Conservation (phyloP, 2,888 invertebrate genomes). For the Crioceris asparagi region DNA sequence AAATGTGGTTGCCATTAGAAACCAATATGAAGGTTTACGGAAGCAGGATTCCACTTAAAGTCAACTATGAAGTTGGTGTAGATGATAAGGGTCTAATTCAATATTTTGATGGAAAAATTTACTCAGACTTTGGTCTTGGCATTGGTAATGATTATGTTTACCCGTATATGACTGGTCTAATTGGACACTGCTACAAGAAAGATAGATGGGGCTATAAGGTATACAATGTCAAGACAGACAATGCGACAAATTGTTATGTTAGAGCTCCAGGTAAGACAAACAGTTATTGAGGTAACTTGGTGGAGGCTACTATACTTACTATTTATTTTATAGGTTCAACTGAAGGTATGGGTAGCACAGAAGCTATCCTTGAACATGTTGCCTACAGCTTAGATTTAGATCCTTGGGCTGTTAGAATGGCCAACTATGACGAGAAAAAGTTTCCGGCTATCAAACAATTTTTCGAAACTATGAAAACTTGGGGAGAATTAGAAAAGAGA, state of each 20-base stretch:
- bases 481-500: constrained; percentile 47
- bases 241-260: constrained; percentile 50
- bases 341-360: constrained; percentile 52
- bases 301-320: too few relatives aligned
- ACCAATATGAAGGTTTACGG: too few relatives aligned
- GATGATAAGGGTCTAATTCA: background rate
- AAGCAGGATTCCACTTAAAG: too few relatives aligned
- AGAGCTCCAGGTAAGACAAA: constrained; percentile 53
- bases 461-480: constrained; percentile 45
- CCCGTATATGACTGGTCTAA: constrained; percentile 17
- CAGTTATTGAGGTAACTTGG: too few relatives aligned
- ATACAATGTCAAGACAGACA: constrained; percentile 49
- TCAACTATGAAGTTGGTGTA: too few relatives aligned
- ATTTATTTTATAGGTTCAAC: constrained; percentile 48
- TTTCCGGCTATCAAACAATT: constrained; percentile 38
- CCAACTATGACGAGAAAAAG: constrained; percentile 40
- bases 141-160: constrained; percentile 44
- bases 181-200: constrained; percentile 48
- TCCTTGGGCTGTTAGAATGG: constrained; percentile 45
- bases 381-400: constrained; percentile 45
- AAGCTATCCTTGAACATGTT: constrained; percentile 58
- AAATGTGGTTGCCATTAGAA: constrained; percentile 60
- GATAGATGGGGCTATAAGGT: constrained; percentile 39
- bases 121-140: constrained; percentile 45
- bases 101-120: constrained; percentile 26